phyloP scores from a whole-genome alignment of 2,888 invertebrate genomes.

The Diadegma fenestrale region DNA sequence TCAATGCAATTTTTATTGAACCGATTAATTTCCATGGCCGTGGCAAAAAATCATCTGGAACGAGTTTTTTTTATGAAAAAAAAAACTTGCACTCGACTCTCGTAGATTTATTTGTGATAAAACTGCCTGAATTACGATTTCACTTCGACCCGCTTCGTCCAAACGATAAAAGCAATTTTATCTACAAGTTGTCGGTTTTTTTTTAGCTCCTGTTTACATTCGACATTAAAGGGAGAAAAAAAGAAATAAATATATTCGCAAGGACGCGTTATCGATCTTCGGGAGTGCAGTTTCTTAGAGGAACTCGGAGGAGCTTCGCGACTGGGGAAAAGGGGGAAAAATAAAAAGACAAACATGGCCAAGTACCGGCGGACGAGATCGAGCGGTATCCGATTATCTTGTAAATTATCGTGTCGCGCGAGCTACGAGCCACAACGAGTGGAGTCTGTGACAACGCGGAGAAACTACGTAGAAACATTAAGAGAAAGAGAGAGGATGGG shows the following conservation, averaged over 20 bases:
- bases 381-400: constrained; percentile 64
- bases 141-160: constrained; percentile 69
- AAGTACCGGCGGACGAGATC: constrained; percentile 28
- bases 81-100: constrained; percentile 52
- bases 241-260: constrained; percentile 3
- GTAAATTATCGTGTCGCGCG: constrained; percentile 59
- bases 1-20: constrained; percentile 65
- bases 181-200: neutral
- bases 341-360: neutral
- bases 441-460: constrained; percentile 39
- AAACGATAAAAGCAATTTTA: constrained; percentile 20
- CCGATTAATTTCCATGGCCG: constrained; percentile 72
- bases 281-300: constrained; percentile 18
- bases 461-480: constrained; percentile 31
- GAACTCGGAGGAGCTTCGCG: constrained; percentile 11
- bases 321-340: neutral
- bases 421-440: neutral
- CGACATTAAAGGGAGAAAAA: neutral
- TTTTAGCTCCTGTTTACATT: neutral
- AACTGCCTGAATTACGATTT: constrained; percentile 74
- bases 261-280: constrained; percentile 31
- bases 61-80: constrained; percentile 44
- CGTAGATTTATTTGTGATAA: constrained; percentile 77
- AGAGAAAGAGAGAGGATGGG: constrained; percentile 15
- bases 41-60: constrained; percentile 42